Percentiles rank a stretch among this genome's conserved stretches.
Conservation (phyloP, 2,113 vertebrate species). For the Tachycineta bicolor region DNA sequence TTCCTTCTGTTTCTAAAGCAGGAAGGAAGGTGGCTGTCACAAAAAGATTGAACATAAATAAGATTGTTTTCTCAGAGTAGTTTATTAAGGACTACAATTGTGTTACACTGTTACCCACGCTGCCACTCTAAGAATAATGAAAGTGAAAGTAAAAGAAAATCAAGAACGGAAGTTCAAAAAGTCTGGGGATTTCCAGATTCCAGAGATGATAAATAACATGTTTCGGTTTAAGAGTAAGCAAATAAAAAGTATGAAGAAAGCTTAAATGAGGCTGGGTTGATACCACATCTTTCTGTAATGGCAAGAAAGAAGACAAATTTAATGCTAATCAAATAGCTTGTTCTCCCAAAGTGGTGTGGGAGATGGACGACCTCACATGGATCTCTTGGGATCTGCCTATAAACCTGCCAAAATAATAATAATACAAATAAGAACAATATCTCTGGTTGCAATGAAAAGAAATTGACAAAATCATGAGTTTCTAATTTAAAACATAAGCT, state of each 20-base stretch:
- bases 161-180: neutral
- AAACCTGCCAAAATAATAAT: neutral
- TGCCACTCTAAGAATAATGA: neutral
- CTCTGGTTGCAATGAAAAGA: neutral
- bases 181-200: neutral
- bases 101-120: rapidly evolving
- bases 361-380: rapidly evolving
- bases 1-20: neutral
- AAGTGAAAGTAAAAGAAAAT: neutral
- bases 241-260: neutral
- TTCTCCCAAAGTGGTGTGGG: neutral
- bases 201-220: neutral
- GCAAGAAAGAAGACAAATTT: neutral
- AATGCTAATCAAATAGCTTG: neutral
- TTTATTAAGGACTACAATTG: neutral
- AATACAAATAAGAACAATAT: neutral
- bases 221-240: neutral
- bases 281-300: neutral
- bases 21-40: neutral
- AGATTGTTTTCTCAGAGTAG: neutral
- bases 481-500: neutral
- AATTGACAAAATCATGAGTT: neutral
- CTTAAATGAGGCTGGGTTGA: neutral
- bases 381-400: neutral
- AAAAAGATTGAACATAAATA: neutral